A percentile compares a stretch with the other conserved stretches of the same genome.
Evolutionary conservation across 2,797 vertebrate species (phyloP).

Genomic region (Sandelia bainsii): DNA sequence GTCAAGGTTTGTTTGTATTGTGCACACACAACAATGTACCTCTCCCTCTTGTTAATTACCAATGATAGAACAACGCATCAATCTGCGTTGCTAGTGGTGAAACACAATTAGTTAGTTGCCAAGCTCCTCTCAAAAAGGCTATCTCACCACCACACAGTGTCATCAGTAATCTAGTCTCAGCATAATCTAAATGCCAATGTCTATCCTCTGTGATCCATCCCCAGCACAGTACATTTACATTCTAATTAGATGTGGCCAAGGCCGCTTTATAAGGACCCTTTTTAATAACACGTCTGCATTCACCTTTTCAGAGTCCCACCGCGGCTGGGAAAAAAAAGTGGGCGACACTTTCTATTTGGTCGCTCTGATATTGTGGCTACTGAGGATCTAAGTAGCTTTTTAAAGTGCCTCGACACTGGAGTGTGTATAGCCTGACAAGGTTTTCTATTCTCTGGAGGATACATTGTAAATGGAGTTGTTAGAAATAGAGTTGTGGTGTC

Average conservation of each 20-base stretch:
- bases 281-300: conserved; percentile 80
- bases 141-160: conserved; percentile 81
- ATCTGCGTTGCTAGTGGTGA: conserved; percentile 66
- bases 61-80: conserved; percentile 53
- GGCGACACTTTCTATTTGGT: conserved; percentile 78
- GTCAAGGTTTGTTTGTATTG: conserved; percentile 47
- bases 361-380: conserved; percentile 81
- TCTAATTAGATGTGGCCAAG: conserved; percentile 81
- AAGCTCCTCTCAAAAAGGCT: conserved; percentile 78
- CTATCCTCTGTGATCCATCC: conserved; percentile 81
- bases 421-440: conserved; percentile 66
- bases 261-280: conserved; percentile 74
- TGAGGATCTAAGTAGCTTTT: conserved; percentile 77
- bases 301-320: conserved; percentile 78
- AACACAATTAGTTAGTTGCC: conserved; percentile 82
- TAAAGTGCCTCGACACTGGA: conserved; percentile 69
- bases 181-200: conserved; percentile 86
- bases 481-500: conserved; percentile 66
- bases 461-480: conserved; percentile 67
- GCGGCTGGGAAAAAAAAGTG: conserved; percentile 64
- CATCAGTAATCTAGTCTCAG: conserved; percentile 84
- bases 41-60: conserved; percentile 73
- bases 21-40: conserved; percentile 43
- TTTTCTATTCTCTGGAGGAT: conserved; percentile 68
- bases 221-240: conserved; percentile 81